A percentile compares a stretch with the other conserved stretches of the same genome.
Evolutionary conservation across 2,888 invertebrate species (phyloP).

Genomic region (Sialis fuliginosa): DNA sequence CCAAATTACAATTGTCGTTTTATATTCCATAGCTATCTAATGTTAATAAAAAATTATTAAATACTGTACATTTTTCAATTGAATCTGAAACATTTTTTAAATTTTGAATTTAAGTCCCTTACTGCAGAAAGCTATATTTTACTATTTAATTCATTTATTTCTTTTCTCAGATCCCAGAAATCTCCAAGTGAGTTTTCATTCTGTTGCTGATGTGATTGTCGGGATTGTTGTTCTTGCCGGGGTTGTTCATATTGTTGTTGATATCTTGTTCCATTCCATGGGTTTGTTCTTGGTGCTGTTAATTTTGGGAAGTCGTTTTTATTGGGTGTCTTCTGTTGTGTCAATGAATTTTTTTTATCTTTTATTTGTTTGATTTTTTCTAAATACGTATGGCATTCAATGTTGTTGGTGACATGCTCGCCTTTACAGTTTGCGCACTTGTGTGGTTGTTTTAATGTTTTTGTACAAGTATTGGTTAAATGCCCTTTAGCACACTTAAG

Average conservation of each 20-base stretch:
- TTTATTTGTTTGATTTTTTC: not conserved
- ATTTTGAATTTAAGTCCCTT: not conserved
- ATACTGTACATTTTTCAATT: not conserved
- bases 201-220: not conserved
- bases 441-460: not conserved
- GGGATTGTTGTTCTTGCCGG: not conserved
- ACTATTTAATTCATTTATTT: no score
- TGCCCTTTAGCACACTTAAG: not conserved
- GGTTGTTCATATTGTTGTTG: not conserved
- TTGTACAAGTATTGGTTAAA: not conserved
- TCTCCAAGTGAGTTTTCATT: no score
- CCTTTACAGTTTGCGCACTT: not conserved
- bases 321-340: not conserved
- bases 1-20: constrained; percentile 6
- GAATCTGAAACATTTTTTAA: not conserved
- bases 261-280: not conserved
- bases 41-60: not conserved
- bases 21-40: not conserved
- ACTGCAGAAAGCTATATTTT: no score
- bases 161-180: no score
- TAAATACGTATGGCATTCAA: not conserved
- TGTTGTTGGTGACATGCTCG: not conserved
- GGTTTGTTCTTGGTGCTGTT: not conserved
- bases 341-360: not conserved
- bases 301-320: not conserved